A percentile compares a stretch with the other conserved stretches of the same genome.
Conservation (phyloP, 2,797 vertebrate species). For the Halcyon badia region DNA sequence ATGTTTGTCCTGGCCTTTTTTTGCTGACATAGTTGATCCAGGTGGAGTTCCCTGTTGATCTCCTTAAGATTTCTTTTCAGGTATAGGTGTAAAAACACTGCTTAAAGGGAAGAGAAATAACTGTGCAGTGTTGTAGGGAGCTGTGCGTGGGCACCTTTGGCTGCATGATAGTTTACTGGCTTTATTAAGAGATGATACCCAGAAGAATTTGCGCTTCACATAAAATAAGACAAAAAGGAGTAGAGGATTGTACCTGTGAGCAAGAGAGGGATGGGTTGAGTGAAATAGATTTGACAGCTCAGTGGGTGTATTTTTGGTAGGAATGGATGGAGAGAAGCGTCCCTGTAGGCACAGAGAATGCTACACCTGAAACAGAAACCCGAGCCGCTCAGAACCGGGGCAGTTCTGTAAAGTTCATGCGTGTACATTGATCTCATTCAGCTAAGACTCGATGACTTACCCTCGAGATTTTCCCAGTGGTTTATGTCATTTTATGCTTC, state of each 20-base stretch:
- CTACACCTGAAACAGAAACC: not conserved
- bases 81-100: not conserved
- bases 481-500: not conserved
- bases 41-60: not conserved
- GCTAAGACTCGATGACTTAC: not conserved
- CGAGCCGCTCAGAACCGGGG: not conserved
- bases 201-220: rapidly evolving
- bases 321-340: not conserved
- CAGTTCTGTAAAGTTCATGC: not conserved
- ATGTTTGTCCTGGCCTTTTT: not conserved
- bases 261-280: not conserved
- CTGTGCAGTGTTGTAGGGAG: not conserved
- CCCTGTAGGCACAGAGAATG: not conserved
- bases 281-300: not conserved
- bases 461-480: not conserved
- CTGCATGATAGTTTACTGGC: not conserved
- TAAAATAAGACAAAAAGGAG: not conserved
- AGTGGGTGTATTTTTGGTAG: not conserved
- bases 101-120: not conserved
- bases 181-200: not conserved
- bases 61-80: not conserved
- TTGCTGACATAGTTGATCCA: not conserved
- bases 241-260: not conserved
- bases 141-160: not conserved
- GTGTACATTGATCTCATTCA: not conserved